Evolutionary conservation across 2,113 vertebrate genomes (phyloP).

Genomic region (Pteronura brasiliensis): DNA sequence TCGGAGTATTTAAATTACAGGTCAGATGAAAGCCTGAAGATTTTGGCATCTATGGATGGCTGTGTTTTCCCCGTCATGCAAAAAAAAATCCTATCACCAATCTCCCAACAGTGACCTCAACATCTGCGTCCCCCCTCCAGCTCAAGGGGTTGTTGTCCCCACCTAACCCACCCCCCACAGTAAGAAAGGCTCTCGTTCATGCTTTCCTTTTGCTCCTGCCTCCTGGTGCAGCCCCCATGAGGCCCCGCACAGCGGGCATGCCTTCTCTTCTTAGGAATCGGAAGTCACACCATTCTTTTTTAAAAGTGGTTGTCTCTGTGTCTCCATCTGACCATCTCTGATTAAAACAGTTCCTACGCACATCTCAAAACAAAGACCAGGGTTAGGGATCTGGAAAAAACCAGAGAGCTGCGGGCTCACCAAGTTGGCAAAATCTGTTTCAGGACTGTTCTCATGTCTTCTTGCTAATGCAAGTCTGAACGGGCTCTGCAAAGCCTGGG

Average conservation of each 20-base stretch:
- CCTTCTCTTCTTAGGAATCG: background rate
- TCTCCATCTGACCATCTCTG: background rate
- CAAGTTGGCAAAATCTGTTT: rapidly evolving
- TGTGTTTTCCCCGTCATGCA: rapidly evolving
- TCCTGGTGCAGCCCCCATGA: background rate
- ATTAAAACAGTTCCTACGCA: background rate
- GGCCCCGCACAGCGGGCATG: background rate
- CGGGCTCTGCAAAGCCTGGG: background rate
- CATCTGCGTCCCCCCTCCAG: background rate
- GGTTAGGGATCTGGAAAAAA: too few species aligned
- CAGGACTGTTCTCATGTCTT: background rate
- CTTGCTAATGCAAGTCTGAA: background rate
- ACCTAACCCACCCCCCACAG: rapidly evolving
- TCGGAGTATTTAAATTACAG: background rate
- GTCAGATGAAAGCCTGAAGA: background rate
- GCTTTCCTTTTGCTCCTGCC: background rate
- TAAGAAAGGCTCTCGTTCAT: rapidly evolving
- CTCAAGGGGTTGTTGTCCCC: background rate
- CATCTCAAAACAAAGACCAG: background rate
- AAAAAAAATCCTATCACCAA: too few species aligned
- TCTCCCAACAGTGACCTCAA: background rate
- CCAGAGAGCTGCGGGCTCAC: background rate
- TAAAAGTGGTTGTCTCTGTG: background rate
- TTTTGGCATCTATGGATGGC: background rate
- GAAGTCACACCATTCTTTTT: background rate